Conservation (phyloP, 2,797 vertebrate genomes). For the Anguilla megastoma region DNA sequence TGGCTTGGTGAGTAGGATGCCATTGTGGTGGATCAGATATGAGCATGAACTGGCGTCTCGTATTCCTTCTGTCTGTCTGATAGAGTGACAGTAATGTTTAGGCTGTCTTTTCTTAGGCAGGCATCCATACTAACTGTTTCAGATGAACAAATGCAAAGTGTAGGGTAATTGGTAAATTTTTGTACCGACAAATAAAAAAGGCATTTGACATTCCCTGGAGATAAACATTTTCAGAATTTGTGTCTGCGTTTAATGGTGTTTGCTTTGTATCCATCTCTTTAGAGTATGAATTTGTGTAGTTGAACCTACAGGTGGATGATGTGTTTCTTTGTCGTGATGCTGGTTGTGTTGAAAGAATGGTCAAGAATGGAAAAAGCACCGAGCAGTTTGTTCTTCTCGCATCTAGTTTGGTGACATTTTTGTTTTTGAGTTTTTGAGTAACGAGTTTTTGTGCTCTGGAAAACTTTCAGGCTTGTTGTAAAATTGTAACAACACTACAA, state of each 20-base stretch:
- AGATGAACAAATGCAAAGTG: background rate
- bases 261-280: background rate
- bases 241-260: background rate
- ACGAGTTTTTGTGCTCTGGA: background rate
- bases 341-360: background rate
- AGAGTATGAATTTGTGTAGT: background rate
- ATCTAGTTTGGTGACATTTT: background rate
- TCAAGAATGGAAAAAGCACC: background rate
- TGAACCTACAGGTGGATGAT: background rate
- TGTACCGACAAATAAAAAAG: background rate
- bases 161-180: background rate
- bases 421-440: background rate
- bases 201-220: background rate
- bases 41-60: background rate
- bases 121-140: background rate
- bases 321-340: background rate
- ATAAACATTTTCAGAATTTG: background rate
- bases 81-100: background rate
- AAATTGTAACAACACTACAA: background rate
- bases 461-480: background rate
- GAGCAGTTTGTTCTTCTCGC: background rate
- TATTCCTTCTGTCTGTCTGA: background rate
- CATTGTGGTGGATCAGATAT: background rate
- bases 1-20: background rate
- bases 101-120: background rate